Conservation (phyloP, 1,140 invertebrate species). For the Drosophila carrolli region DNA sequence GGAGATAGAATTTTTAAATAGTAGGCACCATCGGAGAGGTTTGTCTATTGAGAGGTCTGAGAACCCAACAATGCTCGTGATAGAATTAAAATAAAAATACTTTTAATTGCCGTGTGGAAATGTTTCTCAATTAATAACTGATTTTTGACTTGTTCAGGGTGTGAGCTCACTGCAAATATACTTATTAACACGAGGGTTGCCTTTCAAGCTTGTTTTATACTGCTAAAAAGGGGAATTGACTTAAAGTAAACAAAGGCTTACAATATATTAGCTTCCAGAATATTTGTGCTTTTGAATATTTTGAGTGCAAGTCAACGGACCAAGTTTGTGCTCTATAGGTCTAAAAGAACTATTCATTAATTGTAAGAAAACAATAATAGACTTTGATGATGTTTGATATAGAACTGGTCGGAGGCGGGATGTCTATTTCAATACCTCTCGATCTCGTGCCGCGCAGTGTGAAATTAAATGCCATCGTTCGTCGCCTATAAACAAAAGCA, state of each 20-base stretch:
- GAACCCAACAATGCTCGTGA: conserved; percentile 15
- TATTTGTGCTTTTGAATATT: too few species aligned
- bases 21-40: background rate
- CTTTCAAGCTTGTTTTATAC: background rate
- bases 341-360: too few species aligned
- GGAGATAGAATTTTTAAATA: background rate
- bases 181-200: background rate
- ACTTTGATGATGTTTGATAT: conserved; percentile 21
- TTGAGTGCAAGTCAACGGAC: too few species aligned
- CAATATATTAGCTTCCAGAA: too few species aligned
- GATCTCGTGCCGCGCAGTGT: conserved; percentile 40
- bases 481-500: conserved; percentile 50
- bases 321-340: too few species aligned
- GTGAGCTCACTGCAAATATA: conserved; percentile 11
- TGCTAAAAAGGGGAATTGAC: too few species aligned
- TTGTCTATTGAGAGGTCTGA: conserved; percentile 1
- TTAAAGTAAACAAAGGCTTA: too few species aligned
- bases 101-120: conserved; percentile 49
- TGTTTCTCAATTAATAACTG: conserved; percentile 40
- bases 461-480: conserved; percentile 37
- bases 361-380: background rate
- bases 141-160: conserved; percentile 24
- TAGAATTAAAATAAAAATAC: conserved; percentile 29
- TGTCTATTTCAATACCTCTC: conserved; percentile 7
- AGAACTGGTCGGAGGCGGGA: conserved; percentile 6